phyloP scores from a whole-genome alignment of 2,113 vertebrate genomes.

The Muntiacus muntjak region DNA sequence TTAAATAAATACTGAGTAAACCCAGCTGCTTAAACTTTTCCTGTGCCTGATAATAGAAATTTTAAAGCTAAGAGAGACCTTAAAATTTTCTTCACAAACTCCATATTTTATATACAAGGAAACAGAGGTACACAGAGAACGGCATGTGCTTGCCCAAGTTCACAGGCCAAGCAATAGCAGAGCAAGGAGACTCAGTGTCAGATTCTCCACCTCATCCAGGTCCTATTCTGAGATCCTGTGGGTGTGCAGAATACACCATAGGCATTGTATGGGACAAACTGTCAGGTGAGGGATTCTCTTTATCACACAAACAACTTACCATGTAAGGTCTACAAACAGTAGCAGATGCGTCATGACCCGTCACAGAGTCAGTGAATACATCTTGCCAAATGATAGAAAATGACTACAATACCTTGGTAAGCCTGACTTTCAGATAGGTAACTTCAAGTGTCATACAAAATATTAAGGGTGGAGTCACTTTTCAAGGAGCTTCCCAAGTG shows the following conservation, averaged over 20 bases:
- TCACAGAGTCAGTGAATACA: not conserved
- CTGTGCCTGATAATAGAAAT: not conserved
- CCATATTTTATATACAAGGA: not conserved
- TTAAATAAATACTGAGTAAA: constrained; percentile 7
- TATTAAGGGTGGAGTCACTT: not conserved
- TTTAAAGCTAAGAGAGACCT: not conserved
- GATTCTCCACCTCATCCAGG: not conserved
- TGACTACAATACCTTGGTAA: not conserved
- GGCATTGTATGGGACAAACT: not conserved
- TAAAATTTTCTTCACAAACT: not conserved
- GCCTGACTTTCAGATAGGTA: not conserved
- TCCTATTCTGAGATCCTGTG: not conserved
- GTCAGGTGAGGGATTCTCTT: not conserved
- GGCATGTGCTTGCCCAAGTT: not conserved
- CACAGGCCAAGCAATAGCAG: not conserved
- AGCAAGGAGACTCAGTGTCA: not conserved
- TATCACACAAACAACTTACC: not conserved
- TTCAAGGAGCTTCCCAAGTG: not conserved
- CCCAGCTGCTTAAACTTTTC: not conserved
- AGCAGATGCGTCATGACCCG: not conserved
- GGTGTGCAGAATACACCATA: not conserved
- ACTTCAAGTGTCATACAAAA: not conserved
- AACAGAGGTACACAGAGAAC: not conserved
- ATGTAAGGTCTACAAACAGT: not conserved
- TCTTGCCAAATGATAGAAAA: not conserved